Evolutionary conservation across 2,888 invertebrate genomes (phyloP).

Genomic region (Anagyrus pseudococci): DNA sequence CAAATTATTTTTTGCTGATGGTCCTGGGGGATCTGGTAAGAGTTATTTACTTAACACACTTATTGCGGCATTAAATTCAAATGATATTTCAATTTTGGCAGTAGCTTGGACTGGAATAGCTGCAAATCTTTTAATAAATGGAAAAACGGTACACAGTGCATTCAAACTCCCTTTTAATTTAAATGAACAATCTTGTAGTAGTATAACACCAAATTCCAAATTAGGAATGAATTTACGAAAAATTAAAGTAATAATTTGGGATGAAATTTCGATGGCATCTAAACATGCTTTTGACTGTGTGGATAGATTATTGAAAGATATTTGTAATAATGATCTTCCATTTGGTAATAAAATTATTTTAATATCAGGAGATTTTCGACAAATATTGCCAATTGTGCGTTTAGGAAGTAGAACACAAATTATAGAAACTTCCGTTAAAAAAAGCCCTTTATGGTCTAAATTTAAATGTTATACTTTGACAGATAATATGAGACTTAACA

Average conservation of each 20-base stretch:
- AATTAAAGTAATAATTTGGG: conserved; percentile 14
- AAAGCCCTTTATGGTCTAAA: conserved; percentile 29
- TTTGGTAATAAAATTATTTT: conserved; percentile 7
- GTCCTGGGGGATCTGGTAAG: conserved; percentile 23
- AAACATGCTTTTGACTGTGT: conserved; percentile 28
- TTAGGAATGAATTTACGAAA: conserved; percentile 14
- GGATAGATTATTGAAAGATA: conserved; percentile 23
- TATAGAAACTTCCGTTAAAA: conserved; percentile 17
- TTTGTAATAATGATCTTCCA: conserved; percentile 17
- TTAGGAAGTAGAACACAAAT: conserved; percentile 9
- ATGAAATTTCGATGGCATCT: conserved; percentile 37
- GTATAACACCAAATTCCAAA: conserved; percentile 15
- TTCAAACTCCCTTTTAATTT: conserved; percentile 23
- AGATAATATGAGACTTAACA: conserved; percentile 4
- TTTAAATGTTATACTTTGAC: conserved; percentile 24
- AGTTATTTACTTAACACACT: conserved; percentile 26
- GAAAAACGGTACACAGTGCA: conserved; percentile 5
- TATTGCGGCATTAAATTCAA: conserved; percentile 10
- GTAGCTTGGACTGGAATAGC: conserved; percentile 19
- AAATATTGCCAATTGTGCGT: conserved; percentile 15
- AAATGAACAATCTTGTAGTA: conserved; percentile 16
- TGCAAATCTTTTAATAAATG: conserved; percentile 10
- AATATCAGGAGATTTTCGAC: conserved; percentile 10
- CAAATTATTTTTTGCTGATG: too few relatives aligned
- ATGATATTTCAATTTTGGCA: neutral